A percentile compares a stretch with the other conserved stretches of the same genome.
Conservation (phyloP, 2,888 invertebrate genomes). For the Dioctria linearis region DNA sequence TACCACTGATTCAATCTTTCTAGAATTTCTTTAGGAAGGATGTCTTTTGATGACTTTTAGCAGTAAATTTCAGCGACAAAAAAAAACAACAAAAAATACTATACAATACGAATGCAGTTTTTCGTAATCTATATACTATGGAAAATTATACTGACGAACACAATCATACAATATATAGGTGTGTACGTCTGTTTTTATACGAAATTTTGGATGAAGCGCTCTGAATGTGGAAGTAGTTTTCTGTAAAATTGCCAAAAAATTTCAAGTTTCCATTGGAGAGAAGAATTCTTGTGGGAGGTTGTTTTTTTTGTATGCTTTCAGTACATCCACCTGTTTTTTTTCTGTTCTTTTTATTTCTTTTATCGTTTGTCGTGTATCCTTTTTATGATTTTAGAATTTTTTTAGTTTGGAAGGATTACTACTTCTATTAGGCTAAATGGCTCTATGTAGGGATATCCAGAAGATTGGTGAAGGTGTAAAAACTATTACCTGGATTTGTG, state of each 20-base stretch:
- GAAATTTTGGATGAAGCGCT: constrained; percentile 2
- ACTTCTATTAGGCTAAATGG: neutral
- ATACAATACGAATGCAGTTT: neutral
- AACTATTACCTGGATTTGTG: neutral
- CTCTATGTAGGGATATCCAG: neutral
- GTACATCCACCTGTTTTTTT: constrained; percentile 6
- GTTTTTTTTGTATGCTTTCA: constrained; percentile 1
- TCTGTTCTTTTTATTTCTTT: neutral
- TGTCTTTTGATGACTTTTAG: neutral
- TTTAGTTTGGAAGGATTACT: neutral
- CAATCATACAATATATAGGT: neutral
- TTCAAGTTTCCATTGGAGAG: constrained; percentile 14
- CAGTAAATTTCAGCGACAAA: neutral
- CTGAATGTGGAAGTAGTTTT: constrained; percentile 22
- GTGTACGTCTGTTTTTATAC: neutral
- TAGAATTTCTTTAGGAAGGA: too few species aligned
- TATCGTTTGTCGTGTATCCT: neutral
- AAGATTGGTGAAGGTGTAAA: neutral
- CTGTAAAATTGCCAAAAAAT: constrained; percentile 40
- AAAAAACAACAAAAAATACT: neutral
- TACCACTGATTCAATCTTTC: too few species aligned
- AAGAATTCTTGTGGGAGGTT: constrained; percentile 24
- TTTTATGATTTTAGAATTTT: neutral
- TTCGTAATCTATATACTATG: neutral
- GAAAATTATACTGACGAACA: neutral